Evolutionary conservation across 2,888 invertebrate genomes (phyloP).

Genomic region (Monopis laevigella): DNA sequence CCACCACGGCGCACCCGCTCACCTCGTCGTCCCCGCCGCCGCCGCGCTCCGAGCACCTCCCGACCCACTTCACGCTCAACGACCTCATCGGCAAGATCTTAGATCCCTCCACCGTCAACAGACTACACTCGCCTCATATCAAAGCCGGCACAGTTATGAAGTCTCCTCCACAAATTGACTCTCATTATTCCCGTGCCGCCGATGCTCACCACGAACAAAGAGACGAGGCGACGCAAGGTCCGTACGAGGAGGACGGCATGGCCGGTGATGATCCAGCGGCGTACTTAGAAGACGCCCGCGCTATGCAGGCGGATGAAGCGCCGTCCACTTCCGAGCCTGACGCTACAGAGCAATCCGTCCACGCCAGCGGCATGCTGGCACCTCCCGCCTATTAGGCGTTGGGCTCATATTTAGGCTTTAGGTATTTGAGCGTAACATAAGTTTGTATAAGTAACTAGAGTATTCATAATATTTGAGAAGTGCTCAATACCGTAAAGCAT

Average conservation of each 20-base stretch:
- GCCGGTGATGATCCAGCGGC: slow-evolving; percentile 66
- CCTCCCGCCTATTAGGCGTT: slow-evolving; percentile 58
- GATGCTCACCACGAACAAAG: slow-evolving; percentile 54
- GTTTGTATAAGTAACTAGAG: background rate
- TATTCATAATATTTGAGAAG: slow-evolving; percentile 8
- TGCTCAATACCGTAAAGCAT: slow-evolving; percentile 5
- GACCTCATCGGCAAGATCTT: slow-evolving; percentile 64
- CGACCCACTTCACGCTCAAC: slow-evolving; percentile 62
- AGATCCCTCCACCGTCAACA: slow-evolving; percentile 60
- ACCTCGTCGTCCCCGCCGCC: slow-evolving; percentile 66
- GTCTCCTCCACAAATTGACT: slow-evolving; percentile 68
- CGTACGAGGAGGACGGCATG: slow-evolving; percentile 68
- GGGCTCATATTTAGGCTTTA: slow-evolving; percentile 29
- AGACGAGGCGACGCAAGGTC: slow-evolving; percentile 68
- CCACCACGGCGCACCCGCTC: slow-evolving; percentile 64
- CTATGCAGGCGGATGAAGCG: slow-evolving; percentile 53
- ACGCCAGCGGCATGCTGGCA: slow-evolving; percentile 64
- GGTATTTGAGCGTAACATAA: slow-evolving; percentile 2
- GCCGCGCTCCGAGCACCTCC: slow-evolving; percentile 62
- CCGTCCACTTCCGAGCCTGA: slow-evolving; percentile 70
- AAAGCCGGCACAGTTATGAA: slow-evolving; percentile 56
- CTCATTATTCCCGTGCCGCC: slow-evolving; percentile 65
- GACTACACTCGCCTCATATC: slow-evolving; percentile 56
- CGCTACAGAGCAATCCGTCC: slow-evolving; percentile 64
- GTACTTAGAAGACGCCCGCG: slow-evolving; percentile 46